Percentiles rank a stretch among this genome's conserved stretches.
phyloP scores from a whole-genome alignment of 1,140 invertebrate genomes.

The Neodiprion fabricii region DNA sequence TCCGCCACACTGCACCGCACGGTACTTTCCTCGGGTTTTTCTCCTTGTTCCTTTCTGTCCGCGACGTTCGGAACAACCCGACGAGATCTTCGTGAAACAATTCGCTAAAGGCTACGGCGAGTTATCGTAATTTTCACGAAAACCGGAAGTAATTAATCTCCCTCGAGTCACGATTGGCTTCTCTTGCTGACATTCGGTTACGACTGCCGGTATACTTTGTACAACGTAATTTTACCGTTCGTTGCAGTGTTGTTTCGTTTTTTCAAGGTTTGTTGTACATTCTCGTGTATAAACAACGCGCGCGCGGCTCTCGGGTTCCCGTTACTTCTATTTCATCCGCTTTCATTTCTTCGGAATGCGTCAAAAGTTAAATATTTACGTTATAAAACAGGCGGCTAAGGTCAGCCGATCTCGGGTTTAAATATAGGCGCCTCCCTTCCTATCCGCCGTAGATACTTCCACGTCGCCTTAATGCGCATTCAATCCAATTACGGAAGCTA shows the following conservation, averaged over 20 bases:
- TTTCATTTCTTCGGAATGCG: neutral
- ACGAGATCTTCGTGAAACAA: too few relatives aligned
- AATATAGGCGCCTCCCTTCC: neutral
- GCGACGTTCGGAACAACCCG: too few relatives aligned
- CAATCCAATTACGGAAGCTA: neutral
- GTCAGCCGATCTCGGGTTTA: neutral
- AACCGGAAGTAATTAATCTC: neutral
- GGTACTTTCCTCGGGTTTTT: too few relatives aligned
- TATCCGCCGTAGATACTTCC: too few relatives aligned
- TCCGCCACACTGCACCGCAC: too few relatives aligned
- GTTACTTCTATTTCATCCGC: neutral
- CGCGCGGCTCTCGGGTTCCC: neutral
- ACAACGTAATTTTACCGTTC: neutral
- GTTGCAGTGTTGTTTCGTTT: neutral
- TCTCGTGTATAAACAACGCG: too few relatives aligned
- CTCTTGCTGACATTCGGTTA: neutral
- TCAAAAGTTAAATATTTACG: neutral
- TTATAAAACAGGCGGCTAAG: neutral
- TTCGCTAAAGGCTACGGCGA: too few relatives aligned
- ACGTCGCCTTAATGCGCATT: too few relatives aligned
- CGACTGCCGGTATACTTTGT: neutral
- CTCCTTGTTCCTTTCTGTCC: too few relatives aligned
- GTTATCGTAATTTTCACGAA: neutral
- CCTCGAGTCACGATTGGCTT: neutral
- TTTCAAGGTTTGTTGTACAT: neutral